A percentile compares a stretch with the other conserved stretches of the same genome.
phyloP scores from a whole-genome alignment of 2,113 vertebrate species.

The Apteryx mantelli region DNA sequence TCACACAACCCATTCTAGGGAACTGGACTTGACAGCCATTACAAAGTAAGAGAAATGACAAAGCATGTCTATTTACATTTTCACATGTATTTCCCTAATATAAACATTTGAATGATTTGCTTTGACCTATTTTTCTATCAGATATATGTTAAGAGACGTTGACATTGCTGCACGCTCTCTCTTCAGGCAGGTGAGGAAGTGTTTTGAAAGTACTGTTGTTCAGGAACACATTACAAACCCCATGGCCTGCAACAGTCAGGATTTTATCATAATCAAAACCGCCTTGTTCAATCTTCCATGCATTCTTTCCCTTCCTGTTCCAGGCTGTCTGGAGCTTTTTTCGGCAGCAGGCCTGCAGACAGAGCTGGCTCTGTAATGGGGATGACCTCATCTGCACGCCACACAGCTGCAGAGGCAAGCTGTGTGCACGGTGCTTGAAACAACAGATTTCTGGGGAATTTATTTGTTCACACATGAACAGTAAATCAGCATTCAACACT shows the following conservation, averaged over 20 bases:
- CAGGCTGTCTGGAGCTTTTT: constrained; percentile 34
- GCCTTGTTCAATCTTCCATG: background rate
- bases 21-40: background rate
- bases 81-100: background rate
- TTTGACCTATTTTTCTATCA: background rate
- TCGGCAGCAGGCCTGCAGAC: constrained; percentile 24
- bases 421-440: background rate
- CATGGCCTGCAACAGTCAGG: background rate
- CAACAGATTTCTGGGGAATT: constrained; percentile 29
- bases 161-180: background rate
- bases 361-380: constrained; percentile 43
- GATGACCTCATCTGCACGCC: constrained; percentile 49
- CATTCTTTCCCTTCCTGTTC: constrained; percentile 10
- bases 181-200: background rate
- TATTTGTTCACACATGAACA: constrained; percentile 55
- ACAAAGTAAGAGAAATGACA: background rate
- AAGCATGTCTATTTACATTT: background rate
- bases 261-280: constrained; percentile 17
- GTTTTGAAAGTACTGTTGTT: background rate
- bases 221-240: background rate
- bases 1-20: background rate
- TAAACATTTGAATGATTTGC: background rate
- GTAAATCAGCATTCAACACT: constrained; percentile 34
- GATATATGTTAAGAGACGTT: background rate
- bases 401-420: constrained; percentile 54